Evolutionary conservation across 2,888 invertebrate genomes (phyloP), one percentile per base, ranked within the genome.

Genomic region (Aphodius sticticus): DNA sequence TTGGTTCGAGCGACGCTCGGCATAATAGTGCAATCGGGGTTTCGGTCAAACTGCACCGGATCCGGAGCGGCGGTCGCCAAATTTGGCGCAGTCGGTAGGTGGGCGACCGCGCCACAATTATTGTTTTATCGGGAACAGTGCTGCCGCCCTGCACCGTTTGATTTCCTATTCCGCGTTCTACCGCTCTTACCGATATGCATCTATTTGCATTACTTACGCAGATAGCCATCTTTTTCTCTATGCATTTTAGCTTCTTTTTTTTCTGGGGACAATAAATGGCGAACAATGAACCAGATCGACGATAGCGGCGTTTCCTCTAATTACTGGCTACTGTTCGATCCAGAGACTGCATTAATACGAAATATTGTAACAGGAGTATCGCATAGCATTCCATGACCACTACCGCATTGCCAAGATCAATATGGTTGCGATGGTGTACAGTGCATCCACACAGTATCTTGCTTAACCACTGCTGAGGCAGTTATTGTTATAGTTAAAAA

Each of bases 31-130:
- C 71, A 71, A 74, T 74, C 74, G 74, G 81, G 80, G 82, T 80
- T 78, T 80, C 82, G 82, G 70, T 82, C 77, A 76, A 53, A 53
- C 53, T 53, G 82, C 82, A 83, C 84, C 81, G 79, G 76, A 78
- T 82, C 9, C 37, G 35, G 74, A n/a, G 35, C n/a, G 74, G 37
- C 36, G 35, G 26, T 37, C 74, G 35, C 74, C 74, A 74, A 74
- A 74, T 74, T 36, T 37, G 37, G 74, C 35, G 74, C 36, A 36
- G 71, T 36, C 36, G 37, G 74, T 36, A 37, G 74, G 35, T 37
- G 35, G 74, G 53, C 53, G 53, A 53, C 3, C 53, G 53, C 53
- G 53, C 53, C 53, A 53, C 74, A 69, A 76, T 76, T 76, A 69
- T 76, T 76, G 76, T 76, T 76, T 75, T 35, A 36, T 35, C 37